Evolutionary conservation across 2,113 vertebrate species (phyloP).

Genomic region (Suncus etruscus): DNA sequence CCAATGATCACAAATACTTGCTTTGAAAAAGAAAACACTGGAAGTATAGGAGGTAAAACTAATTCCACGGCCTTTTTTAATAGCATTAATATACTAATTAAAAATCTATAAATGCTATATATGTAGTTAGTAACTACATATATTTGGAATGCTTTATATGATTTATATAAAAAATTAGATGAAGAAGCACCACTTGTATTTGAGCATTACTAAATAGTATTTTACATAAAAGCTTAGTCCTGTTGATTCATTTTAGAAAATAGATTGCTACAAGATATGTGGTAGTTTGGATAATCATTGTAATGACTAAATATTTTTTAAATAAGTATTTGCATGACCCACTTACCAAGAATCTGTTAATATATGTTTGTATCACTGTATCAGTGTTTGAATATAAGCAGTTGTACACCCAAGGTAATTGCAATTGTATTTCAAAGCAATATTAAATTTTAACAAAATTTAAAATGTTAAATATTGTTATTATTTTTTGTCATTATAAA

Average conservation of each 20-base stretch:
- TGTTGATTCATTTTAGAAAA: constrained; percentile 65
- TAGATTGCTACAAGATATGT: constrained; percentile 45
- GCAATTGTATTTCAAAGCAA: constrained; percentile 42
- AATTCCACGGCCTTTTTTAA: background rate
- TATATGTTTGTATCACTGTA: constrained; percentile 65
- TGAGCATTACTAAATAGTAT: background rate
- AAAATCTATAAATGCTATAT: background rate
- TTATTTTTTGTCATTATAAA: background rate
- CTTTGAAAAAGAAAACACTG: background rate
- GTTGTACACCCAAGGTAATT: background rate
- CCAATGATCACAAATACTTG: background rate
- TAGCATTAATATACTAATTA: background rate
- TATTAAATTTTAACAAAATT: constrained; percentile 37
- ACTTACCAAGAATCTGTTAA: constrained; percentile 52
- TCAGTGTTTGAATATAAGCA: constrained; percentile 33
- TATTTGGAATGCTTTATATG: too few relatives aligned
- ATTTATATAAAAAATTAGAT: too few relatives aligned
- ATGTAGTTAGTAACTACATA: too few relatives aligned
- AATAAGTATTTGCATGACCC: constrained; percentile 53
- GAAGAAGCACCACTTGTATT: background rate
- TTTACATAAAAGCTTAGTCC: constrained; percentile 46
- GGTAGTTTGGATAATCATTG: constrained; percentile 61
- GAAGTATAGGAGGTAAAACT: background rate
- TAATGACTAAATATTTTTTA: constrained; percentile 71
- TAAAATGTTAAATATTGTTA: constrained; percentile 8